Evolutionary conservation across 30 jellyfish, hydroid and myxozoan genomes (phyloP).

Genomic region (Morbakka virulenta): DNA sequence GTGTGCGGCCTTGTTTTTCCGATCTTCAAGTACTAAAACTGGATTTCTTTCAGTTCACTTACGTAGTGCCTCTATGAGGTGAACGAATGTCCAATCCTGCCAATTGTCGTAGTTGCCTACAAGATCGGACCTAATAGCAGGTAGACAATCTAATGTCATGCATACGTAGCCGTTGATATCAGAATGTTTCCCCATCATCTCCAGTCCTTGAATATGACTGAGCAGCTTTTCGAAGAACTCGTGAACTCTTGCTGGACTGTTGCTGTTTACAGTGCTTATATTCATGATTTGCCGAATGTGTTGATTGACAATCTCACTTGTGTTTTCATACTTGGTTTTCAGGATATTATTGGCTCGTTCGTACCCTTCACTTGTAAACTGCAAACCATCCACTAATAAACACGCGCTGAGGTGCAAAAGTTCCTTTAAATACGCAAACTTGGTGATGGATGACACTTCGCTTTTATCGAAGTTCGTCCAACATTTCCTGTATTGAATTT

Average conservation of each 20-base stretch:
- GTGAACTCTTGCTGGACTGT: conserved; percentile 19
- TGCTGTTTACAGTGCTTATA: conserved; percentile 30
- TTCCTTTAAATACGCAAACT: conserved; percentile 51
- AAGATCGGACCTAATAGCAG: conserved; percentile 41
- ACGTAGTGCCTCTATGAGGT: conserved; percentile 30
- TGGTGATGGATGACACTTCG: conserved; percentile 10
- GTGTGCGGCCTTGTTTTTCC: too few relatives aligned
- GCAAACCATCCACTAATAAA: conserved; percentile 26
- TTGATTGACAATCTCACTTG: conserved; percentile 38
- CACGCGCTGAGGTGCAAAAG: conserved; percentile 34
- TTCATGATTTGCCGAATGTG: conserved; percentile 46
- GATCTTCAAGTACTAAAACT: not conserved
- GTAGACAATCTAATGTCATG: conserved; percentile 44
- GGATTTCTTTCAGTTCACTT: conserved; percentile 47
- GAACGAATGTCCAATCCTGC: conserved; percentile 45
- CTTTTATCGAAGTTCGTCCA: conserved; percentile 25
- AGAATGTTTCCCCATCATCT: conserved; percentile 24
- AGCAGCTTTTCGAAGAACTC: conserved; percentile 57
- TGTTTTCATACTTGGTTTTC: conserved; percentile 31
- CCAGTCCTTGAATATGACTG: conserved; percentile 57
- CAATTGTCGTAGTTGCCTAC: conserved; percentile 33
- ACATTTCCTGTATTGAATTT: too few relatives aligned
- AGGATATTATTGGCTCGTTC: too few relatives aligned
- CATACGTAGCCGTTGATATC: conserved; percentile 39
- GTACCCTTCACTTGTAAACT: conserved; percentile 30